Evolutionary conservation across 2,113 vertebrate species (phyloP).

Genomic region (Ptyas mucosa): DNA sequence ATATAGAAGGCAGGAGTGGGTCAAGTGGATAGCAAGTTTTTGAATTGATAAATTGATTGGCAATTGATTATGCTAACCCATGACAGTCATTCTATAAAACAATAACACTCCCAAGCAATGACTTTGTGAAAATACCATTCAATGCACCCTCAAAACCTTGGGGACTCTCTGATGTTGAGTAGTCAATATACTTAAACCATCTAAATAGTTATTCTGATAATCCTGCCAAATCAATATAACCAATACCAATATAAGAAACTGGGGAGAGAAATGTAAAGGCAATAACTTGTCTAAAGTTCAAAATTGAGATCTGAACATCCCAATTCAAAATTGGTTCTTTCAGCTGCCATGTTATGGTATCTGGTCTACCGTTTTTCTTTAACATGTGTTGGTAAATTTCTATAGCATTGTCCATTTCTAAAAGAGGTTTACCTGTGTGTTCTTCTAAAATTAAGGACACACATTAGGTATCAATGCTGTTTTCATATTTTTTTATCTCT

Average conservation of each 20-base stretch:
- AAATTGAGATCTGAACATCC: neutral
- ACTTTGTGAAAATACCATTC: neutral
- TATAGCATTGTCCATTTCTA: neutral
- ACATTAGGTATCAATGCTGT: conserved; percentile 35
- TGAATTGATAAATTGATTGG: neutral
- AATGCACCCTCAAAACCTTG: neutral
- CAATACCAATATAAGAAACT: neutral
- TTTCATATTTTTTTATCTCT: conserved; percentile 59
- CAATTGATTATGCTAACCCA: neutral
- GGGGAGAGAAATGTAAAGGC: neutral
- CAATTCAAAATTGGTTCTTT: neutral
- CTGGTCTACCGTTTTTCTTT: conserved; percentile 16
- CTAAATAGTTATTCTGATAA: neutral
- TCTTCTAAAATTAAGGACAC: conserved; percentile 38
- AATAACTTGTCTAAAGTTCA: neutral
- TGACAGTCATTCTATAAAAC: neutral
- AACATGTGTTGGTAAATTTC: neutral
- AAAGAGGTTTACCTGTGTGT: neutral
- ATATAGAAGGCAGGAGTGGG: neutral
- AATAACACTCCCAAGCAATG: neutral
- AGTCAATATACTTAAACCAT: neutral
- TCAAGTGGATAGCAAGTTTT: neutral
- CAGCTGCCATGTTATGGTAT: too few species aligned
- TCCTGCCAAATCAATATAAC: neutral
- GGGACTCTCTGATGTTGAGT: neutral